Evolutionary conservation across 2,888 invertebrate species (phyloP).

Genomic region (Eupithecia subumbrata): DNA sequence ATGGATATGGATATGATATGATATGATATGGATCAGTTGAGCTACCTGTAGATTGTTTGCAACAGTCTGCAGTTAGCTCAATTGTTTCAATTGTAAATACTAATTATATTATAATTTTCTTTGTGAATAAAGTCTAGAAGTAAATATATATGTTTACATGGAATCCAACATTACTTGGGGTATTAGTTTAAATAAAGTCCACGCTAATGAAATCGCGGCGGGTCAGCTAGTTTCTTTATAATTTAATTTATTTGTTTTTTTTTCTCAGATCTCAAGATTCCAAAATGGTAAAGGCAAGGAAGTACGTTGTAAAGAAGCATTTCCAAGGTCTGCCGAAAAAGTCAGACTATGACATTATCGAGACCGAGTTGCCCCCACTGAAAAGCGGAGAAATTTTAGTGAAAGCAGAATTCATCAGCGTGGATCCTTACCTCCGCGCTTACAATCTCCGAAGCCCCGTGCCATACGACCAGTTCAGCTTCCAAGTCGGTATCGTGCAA

Average conservation of each 20-base stretch:
- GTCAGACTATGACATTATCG: constrained; percentile 83
- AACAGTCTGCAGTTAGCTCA: too few relatives aligned
- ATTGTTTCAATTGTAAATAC: too few relatives aligned
- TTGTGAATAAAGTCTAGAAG: too few relatives aligned
- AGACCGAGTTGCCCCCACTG: constrained; percentile 83
- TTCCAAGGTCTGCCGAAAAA: constrained; percentile 84
- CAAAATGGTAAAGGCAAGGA: constrained; percentile 79
- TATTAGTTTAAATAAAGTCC: too few relatives aligned
- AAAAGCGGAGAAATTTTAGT: constrained; percentile 74
- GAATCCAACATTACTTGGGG: too few relatives aligned
- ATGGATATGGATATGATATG: too few relatives aligned
- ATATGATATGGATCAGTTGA: too few relatives aligned
- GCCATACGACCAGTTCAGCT: constrained; percentile 61
- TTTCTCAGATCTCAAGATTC: not conserved
- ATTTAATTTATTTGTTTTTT: not conserved
- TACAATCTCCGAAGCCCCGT: constrained; percentile 44
- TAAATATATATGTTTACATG: too few relatives aligned
- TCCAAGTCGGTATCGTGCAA: constrained; percentile 71
- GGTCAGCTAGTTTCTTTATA: too few relatives aligned
- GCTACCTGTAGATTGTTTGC: too few relatives aligned
- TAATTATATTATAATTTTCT: too few relatives aligned
- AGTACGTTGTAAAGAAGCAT: constrained; percentile 81
- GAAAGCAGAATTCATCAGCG: constrained; percentile 59
- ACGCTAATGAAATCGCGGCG: too few relatives aligned
- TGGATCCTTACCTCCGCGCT: constrained; percentile 57